Conservation (phyloP, 2,888 invertebrate genomes). For the Drosophila affinis region DNA sequence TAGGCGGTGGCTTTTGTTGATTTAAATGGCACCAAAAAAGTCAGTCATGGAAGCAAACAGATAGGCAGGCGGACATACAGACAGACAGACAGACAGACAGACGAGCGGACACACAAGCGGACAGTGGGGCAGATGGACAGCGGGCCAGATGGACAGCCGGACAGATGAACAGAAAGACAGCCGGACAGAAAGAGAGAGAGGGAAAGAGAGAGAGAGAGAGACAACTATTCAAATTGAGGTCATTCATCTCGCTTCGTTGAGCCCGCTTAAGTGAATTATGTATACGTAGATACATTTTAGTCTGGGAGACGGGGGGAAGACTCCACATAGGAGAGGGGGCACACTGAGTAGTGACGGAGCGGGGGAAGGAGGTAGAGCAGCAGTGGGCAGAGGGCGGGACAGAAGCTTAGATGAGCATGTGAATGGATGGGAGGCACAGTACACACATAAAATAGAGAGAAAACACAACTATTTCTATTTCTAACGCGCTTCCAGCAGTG, state of each 20-base stretch:
- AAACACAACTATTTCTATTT: constrained; percentile 2
- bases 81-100: constrained; percentile 10
- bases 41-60: constrained; percentile 22
- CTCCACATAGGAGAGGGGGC: neutral
- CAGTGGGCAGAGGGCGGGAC: constrained; percentile 15
- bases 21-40: constrained; percentile 76
- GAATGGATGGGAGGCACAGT: constrained; percentile 30
- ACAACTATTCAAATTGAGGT: constrained; percentile 80
- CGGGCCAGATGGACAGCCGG: neutral
- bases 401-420: constrained; percentile 42
- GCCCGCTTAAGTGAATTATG: constrained; percentile 80
- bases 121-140: neutral
- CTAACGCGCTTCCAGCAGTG: constrained; percentile 3
- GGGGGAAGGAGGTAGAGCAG: neutral
- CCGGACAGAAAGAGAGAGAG: constrained; percentile 27
- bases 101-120: constrained; percentile 1
- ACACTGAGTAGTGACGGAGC: neutral
- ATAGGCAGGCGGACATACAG: constrained; percentile 5
- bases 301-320: constrained; percentile 3
- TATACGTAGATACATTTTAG: constrained; percentile 43
- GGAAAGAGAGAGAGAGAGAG: constrained; percentile 43
- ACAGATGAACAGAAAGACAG: constrained; percentile 1
- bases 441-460: neutral
- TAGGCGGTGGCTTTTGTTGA: constrained; percentile 72
- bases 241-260: constrained; percentile 81